Conservation (phyloP, 2,113 vertebrate species). For the Sander vitreus region DNA sequence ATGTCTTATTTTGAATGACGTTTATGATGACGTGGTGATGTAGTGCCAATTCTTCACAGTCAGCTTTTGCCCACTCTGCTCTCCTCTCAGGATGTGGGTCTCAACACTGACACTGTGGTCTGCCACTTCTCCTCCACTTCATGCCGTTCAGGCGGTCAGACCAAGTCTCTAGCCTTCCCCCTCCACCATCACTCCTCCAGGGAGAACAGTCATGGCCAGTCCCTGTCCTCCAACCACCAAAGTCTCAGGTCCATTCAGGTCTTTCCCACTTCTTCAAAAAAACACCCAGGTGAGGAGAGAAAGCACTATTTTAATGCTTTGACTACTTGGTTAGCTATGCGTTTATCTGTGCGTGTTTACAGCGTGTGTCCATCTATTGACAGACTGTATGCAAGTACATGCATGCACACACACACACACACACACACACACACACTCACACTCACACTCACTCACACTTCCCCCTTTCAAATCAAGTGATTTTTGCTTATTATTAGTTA, state of each 20-base stretch:
- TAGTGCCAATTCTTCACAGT: background rate
- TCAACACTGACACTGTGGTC: conserved; percentile 66
- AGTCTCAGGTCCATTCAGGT: conserved; percentile 54
- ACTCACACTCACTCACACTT: no score
- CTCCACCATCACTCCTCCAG: conserved; percentile 48
- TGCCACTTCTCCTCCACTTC: conserved; percentile 14
- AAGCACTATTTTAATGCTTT: background rate
- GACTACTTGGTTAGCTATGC: no score
- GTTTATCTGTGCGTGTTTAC: no score
- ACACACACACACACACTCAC: no score
- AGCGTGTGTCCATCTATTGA: no score
- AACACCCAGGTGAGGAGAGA: conserved; percentile 68
- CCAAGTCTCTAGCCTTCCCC: conserved; percentile 69
- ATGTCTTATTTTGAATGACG: background rate
- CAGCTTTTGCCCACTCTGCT: background rate
- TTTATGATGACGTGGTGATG: background rate
- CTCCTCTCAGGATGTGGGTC: conserved; percentile 65
- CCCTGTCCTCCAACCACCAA: conserved; percentile 46
- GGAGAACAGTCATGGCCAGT: conserved; percentile 34
- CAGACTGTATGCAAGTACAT: no score
- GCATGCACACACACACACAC: no score
- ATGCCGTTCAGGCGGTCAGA: conserved; percentile 34
- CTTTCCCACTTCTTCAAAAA: conserved; percentile 54
- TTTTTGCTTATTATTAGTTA: no score
- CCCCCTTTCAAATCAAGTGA: no score